These are phyloP conservation scores for Congeria kusceri DNA, from an alignment of 2,888 invertebrate species.

Conservation along the genomic window DNA sequence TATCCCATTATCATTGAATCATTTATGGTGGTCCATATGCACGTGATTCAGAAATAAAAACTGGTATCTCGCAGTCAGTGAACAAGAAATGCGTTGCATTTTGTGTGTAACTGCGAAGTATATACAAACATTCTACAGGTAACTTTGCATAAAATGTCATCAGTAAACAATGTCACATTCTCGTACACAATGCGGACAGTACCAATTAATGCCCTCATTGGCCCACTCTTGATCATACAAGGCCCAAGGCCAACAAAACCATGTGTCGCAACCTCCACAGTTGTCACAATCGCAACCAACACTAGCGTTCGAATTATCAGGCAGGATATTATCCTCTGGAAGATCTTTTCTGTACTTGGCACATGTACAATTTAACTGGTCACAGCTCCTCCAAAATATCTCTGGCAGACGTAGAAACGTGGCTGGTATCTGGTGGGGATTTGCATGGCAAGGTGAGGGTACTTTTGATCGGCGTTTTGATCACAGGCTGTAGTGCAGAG, in stretches of 20 bases:
- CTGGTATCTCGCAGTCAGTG: no score
- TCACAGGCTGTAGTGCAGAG: no score
- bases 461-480: no score
- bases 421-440: neutral
- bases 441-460: neutral
- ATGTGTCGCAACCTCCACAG: conserved; percentile 40
- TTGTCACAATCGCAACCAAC: conserved; percentile 48
- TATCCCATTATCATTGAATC: no score
- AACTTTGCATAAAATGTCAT: no score
- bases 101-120: no score
- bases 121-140: no score
- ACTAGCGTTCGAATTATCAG: conserved; percentile 39
- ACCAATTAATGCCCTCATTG: conserved; percentile 20
- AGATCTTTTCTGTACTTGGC: conserved; percentile 11
- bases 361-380: neutral
- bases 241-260: conserved; percentile 49
- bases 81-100: no score
- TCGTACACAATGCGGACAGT: conserved; percentile 31
- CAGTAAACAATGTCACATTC: conserved; percentile 44
- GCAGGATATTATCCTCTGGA: conserved; percentile 19
- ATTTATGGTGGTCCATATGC: no score
- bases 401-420: neutral
- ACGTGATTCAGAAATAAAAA: no score
- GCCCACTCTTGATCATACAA: conserved; percentile 32
- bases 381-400: neutral